Base-by-base conservation (phyloP, 2,888 invertebrate genomes). In the Arctia plantaginis region DNA sequence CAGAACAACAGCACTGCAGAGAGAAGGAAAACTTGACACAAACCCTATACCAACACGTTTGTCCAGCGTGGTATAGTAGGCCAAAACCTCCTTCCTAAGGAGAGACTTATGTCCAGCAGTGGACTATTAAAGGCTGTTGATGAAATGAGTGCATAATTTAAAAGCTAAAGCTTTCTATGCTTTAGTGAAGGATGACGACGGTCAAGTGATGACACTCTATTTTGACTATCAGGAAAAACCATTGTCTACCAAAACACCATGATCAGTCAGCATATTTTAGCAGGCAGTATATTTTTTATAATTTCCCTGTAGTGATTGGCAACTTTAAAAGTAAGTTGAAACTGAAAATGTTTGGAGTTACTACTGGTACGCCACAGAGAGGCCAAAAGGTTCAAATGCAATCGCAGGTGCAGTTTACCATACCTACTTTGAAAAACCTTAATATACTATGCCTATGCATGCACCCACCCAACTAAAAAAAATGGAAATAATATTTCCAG, bases 141-240 rank as follows among this genome's bases (percentile, higher is more conserved):
- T n/a, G n/a, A 41, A 41, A 41, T 6, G 41, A 41, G 41, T 41
- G 12, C 55, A 55, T 3, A 55, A 12, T 12, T 55, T 67, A 41
- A 72, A 72, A 55, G 66, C 41, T 10, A 41, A 41, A 41, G 41
- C 12, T 41, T 12, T 41, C 8, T 41, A 41, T 41, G 8, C 1
- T 8, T 8, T 41, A 41, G 1, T 41, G 10, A 41, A 41, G 8
- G 10, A 66, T 35, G 39, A 71, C 18, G 71, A 55, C 66, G 59
- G n/a, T 64, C 1, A 30, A 64, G 18, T 41, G 27, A 72, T 66
- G 59, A 13, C 73, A 65, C 51, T 73, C 47, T 73, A 64, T 35
- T 74, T 74, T 71, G 74, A 74, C 47, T 71, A 47, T 44, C 74
- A 74, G 7, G n/a, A 74, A 74, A 67, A 74, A 74, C 33, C 74